Conservation (phyloP, 2,113 vertebrate species). For the Antennarius striatus region DNA sequence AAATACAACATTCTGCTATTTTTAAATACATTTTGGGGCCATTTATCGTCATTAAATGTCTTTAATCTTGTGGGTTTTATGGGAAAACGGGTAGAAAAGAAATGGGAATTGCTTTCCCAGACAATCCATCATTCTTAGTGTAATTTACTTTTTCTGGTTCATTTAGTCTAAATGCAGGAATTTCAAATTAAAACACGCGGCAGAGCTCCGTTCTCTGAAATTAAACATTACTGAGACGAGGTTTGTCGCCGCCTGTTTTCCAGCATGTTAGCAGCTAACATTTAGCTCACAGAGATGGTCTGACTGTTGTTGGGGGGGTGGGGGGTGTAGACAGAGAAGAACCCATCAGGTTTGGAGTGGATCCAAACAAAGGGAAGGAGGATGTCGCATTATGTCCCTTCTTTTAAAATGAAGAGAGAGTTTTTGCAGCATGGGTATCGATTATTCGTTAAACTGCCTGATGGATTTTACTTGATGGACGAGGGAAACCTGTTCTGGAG, state of each 20-base stretch:
- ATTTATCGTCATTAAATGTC: background rate
- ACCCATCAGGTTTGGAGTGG: too few relatives aligned
- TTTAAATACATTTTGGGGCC: background rate
- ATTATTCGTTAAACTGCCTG: too few relatives aligned
- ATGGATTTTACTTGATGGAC: too few relatives aligned
- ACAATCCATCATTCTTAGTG: background rate
- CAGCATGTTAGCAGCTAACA: background rate
- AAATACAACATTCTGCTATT: background rate
- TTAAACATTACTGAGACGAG: background rate
- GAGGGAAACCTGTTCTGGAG: too few relatives aligned
- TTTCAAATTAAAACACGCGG: conserved; percentile 2
- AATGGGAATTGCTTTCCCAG: conserved; percentile 1
- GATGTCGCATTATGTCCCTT: too few relatives aligned
- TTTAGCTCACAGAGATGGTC: too few relatives aligned
- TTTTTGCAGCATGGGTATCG: too few relatives aligned
- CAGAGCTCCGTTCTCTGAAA: background rate
- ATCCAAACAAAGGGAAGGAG: too few relatives aligned
- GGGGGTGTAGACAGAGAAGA: too few relatives aligned
- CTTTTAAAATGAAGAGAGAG: too few relatives aligned
- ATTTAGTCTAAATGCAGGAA: conserved; percentile 11
- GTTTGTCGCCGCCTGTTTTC: conserved; percentile 15
- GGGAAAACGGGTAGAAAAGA: background rate
- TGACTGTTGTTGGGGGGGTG: too few relatives aligned
- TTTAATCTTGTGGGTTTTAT: background rate
- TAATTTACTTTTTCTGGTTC: background rate